Evolutionary conservation across 1,140 invertebrate genomes (phyloP).

Genomic region (Calephelis virginiensis): DNA sequence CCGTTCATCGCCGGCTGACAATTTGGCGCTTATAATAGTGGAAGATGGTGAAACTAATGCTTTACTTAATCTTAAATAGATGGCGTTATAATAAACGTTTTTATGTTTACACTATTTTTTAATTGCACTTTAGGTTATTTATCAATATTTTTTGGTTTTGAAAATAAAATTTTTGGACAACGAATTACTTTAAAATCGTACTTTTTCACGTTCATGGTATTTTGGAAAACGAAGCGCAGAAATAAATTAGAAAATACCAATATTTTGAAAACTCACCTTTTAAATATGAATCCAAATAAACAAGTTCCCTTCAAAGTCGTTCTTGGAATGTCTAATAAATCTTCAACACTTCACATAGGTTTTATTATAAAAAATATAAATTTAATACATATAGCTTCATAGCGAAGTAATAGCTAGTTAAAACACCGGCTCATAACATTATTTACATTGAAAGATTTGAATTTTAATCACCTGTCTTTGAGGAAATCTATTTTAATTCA

Average conservation of each 20-base stretch:
- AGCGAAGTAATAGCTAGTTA: conserved; percentile 16
- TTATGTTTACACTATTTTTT: conserved; percentile 36
- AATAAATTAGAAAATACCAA: not conserved
- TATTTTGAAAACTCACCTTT: conserved; percentile 2
- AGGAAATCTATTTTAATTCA: conserved; percentile 48
- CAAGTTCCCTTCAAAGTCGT: not conserved
- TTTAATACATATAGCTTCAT: not conserved
- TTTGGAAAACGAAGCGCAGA: not conserved
- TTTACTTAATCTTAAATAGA: conserved; percentile 39
- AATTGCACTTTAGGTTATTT: not conserved
- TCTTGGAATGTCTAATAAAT: not conserved
- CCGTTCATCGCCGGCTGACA: conserved; percentile 55
- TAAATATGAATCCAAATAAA: not conserved
- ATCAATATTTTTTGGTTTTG: not conserved
- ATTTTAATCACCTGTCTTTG: conserved; percentile 25
- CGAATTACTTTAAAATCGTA: no score
- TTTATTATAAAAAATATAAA: conserved; percentile 2
- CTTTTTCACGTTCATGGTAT: no score
- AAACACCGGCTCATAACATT: conserved; percentile 38
- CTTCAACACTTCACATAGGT: conserved; percentile 23
- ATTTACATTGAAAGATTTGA: conserved; percentile 37
- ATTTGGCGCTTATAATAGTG: conserved; percentile 52
- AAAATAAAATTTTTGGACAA: no score
- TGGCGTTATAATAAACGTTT: conserved; percentile 44
- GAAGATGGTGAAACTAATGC: conserved; percentile 38